Base-by-base conservation (phyloP, 92 coral and sea anemone species). In the Pocillopora meandrina region DNA sequence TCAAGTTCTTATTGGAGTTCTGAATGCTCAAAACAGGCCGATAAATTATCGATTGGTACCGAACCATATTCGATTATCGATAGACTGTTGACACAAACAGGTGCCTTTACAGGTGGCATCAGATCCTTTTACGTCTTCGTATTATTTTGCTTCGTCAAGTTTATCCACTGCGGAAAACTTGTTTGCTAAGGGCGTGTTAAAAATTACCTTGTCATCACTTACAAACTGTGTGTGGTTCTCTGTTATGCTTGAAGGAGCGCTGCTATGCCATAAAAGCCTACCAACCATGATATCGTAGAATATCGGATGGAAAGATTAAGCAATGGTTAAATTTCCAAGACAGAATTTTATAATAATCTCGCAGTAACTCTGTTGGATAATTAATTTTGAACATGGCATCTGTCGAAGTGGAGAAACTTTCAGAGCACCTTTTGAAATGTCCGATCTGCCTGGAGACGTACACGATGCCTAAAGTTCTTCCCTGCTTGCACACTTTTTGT, bases 391-490 rank as follows among this genome's bases (percentile, higher is more conserved):
- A 19, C 34, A 96, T 96, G 98, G 98, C 98, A 8, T 94, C 98
- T 2, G 98, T 96, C n/a, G 98, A 96, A 72, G 96, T 96, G 5
- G 98, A 93, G n/a, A 95, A 96, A 68, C 93, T 96, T 10, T 96
- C 98, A 15, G 98, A 96, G 71, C 98, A 96, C 56, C 95, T 96
- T 59, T 84, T 96, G 0, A 96, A 96, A 83, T 96, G 98, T 75
- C 96, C 98, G 11, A 92, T 96, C 55, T 96, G 98, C 82, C 89
- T 96, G 70, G 98, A 96, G 58, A 96, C 98, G 0, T 96, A 94
- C 89, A 85, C 84, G 75, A 87, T 90, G 14, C 98, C 98, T 12
- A 96, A 96, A 83, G 98, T 96, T 10, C 90, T 96, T 33, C 98
- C 98, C 0, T 96, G 98, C 61, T 84, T 96, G 56, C 98, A 96